Conservation (phyloP, 1,140 invertebrate species). For the Saccostrea glomerata region DNA sequence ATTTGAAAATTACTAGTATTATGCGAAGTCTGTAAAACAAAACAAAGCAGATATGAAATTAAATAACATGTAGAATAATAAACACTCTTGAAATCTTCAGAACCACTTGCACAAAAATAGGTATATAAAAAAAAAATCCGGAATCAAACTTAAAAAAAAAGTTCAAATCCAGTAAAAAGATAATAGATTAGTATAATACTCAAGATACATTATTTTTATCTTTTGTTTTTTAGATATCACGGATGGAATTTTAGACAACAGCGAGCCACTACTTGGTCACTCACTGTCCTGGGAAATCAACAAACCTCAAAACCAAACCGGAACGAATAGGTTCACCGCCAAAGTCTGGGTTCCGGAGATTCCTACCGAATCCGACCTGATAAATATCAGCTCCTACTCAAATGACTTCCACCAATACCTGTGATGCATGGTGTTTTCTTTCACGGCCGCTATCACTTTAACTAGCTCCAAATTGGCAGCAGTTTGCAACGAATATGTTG, state of each 20-base stretch:
- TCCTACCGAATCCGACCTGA: slow-evolving; percentile 53
- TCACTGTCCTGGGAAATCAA: slow-evolving; percentile 50
- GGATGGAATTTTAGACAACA: not conserved
- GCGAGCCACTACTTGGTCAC: slow-evolving; percentile 45
- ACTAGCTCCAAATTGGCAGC: not conserved
- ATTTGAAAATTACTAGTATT: too few species aligned
- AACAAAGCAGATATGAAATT: too few species aligned
- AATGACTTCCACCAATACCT: slow-evolving; percentile 39
- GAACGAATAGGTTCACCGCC: slow-evolving; percentile 30
- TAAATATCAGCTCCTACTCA: slow-evolving; percentile 45
- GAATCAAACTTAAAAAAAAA: too few species aligned
- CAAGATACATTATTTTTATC: not conserved
- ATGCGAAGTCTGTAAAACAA: too few species aligned
- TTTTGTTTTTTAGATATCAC: slow-evolving; percentile 51
- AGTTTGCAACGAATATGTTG: not conserved
- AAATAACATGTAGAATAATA: too few species aligned
- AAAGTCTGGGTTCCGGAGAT: slow-evolving; percentile 55
- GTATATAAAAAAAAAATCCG: too few species aligned
- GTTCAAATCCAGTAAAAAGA: too few species aligned
- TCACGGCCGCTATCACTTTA: not conserved
- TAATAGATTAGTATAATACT: too few species aligned
- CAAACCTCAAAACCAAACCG: slow-evolving; percentile 40
- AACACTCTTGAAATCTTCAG: too few species aligned
- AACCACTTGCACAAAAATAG: too few species aligned
- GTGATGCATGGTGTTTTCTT: not conserved